Percentiles rank a stretch among this genome's conserved stretches.
Conservation (phyloP, 2,888 invertebrate genomes). For the Amphimallon solstitiale region DNA sequence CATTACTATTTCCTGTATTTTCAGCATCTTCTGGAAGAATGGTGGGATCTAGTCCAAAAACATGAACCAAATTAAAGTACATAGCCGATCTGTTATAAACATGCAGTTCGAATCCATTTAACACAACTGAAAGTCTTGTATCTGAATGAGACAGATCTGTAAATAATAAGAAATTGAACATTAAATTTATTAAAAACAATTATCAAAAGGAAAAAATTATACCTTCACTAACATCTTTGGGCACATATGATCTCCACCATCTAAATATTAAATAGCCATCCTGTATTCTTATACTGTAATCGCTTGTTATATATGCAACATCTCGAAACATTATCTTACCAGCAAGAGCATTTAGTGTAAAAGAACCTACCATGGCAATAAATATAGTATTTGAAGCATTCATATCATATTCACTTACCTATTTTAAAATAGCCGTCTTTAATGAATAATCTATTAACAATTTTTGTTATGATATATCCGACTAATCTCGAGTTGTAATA, state of each 20-base stretch:
- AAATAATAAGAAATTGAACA: constrained; percentile 47
- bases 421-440: constrained; percentile 90
- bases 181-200: not conserved
- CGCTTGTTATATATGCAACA: constrained; percentile 92
- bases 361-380: constrained; percentile 76
- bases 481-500: constrained; percentile 94
- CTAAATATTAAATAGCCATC: constrained; percentile 98
- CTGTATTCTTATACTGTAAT: constrained; percentile 91
- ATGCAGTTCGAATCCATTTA: constrained; percentile 95
- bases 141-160: constrained; percentile 94
- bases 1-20: constrained; percentile 42
- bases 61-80: constrained; percentile 86
- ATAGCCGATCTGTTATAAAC: constrained; percentile 92
- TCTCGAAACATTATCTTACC: constrained; percentile 99
- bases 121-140: constrained; percentile 87
- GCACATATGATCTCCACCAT: constrained; percentile 97
- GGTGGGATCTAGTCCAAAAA: constrained; percentile 84
- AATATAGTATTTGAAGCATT: constrained; percentile 15
- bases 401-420: constrained; percentile 67
- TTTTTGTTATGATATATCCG: constrained; percentile 88
- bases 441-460: constrained; percentile 87
- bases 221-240: constrained; percentile 96
- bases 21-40: constrained; percentile 69
- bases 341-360: constrained; percentile 93
- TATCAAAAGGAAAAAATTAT: not conserved